A percentile compares a stretch with the other conserved stretches of the same genome.
These are phyloP conservation scores for Enhydra lutris DNA, from an alignment of 2,113 vertebrate species.

Conservation along the genomic window DNA sequence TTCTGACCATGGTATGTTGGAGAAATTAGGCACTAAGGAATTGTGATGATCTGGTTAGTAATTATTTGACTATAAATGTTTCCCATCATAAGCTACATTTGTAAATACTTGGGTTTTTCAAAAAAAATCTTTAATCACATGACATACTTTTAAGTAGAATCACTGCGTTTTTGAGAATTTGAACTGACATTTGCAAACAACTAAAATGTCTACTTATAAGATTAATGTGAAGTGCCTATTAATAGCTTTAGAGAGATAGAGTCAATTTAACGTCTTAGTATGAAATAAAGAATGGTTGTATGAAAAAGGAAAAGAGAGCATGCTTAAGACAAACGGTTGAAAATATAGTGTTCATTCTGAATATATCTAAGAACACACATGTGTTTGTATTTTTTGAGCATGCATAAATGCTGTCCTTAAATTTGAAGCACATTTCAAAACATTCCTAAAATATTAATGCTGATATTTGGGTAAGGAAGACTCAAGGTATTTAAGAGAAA, in stretches of 20 bases:
- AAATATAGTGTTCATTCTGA: not conserved
- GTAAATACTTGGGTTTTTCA: not conserved
- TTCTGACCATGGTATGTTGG: not conserved
- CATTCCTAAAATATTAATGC: slow-evolving; percentile 19
- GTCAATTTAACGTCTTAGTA: not conserved
- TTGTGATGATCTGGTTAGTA: not conserved
- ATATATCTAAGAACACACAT: not conserved
- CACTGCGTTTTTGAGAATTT: slow-evolving; percentile 27
- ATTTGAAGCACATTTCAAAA: slow-evolving; percentile 3
- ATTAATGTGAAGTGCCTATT: not conserved
- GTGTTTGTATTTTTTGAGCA: not conserved
- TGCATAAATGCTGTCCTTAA: not conserved
- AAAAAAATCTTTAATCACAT: not conserved
- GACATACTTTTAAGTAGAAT: not conserved
- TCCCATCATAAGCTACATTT: not conserved
- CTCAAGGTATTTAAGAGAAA: not conserved
- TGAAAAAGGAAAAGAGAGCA: not conserved
- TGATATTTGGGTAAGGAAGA: not conserved
- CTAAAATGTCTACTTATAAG: slow-evolving; percentile 4
- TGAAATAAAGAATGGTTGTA: not conserved
- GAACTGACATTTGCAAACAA: not conserved
- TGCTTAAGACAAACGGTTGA: not conserved
- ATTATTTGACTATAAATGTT: not conserved
- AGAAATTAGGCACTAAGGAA: not conserved
- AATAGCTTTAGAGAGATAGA: not conserved